Evolutionary conservation across 2,888 invertebrate species (phyloP).

Genomic region (Disparrhopalites patrizii): DNA sequence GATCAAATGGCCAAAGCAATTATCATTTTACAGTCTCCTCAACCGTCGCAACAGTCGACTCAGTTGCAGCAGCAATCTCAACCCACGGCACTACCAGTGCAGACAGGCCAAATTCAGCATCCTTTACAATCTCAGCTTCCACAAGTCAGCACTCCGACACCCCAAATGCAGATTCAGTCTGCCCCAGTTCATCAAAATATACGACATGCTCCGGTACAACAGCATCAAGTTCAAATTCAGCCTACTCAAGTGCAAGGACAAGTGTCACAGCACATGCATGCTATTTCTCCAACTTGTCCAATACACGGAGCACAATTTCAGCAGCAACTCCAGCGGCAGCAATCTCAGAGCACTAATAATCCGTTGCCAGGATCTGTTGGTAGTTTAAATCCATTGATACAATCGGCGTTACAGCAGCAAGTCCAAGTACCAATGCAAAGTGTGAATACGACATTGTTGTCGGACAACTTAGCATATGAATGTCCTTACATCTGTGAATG

Average conservation of each 20-base stretch:
- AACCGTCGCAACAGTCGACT: slow-evolving; percentile 42
- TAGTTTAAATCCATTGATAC: not conserved
- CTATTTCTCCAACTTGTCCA: too few relatives aligned
- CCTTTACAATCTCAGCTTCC: too few relatives aligned
- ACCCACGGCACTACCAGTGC: too few relatives aligned
- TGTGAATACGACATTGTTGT: not conserved
- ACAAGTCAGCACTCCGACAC: too few relatives aligned
- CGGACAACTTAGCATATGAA: not conserved
- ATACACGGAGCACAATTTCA: too few relatives aligned
- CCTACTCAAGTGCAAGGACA: too few relatives aligned
- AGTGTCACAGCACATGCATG: too few relatives aligned
- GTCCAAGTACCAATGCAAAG: not conserved
- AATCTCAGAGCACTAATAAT: too few relatives aligned
- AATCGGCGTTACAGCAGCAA: not conserved
- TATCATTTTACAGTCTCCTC: slow-evolving; percentile 46
- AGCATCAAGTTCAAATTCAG: not conserved
- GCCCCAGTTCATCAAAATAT: not conserved
- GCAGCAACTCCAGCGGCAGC: slow-evolving; percentile 31
- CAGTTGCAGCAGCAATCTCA: slow-evolving; percentile 31
- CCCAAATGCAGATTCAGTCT: too few relatives aligned
- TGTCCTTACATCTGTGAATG: slow-evolving; percentile 73
- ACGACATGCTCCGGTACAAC: not conserved
- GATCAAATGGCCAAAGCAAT: slow-evolving; percentile 47
- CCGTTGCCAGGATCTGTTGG: too few relatives aligned
- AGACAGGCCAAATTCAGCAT: too few relatives aligned